A percentile compares a stretch with the other conserved stretches of the same genome.
Evolutionary conservation across 53 echinoderm and acorn worm genomes (phyloP).

Genomic region (Arbacia lixula): DNA sequence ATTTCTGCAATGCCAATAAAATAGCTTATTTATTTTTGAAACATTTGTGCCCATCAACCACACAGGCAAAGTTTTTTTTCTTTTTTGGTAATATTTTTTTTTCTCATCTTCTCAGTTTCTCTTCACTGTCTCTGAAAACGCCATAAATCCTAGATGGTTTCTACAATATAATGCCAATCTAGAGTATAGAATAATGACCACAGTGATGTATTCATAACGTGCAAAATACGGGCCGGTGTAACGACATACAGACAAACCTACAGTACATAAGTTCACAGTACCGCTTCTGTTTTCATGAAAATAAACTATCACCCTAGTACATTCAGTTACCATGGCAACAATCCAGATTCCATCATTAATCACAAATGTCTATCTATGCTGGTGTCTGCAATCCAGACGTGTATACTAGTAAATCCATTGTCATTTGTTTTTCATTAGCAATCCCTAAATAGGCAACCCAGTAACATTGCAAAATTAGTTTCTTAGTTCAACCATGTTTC

Average conservation of each 20-base stretch:
- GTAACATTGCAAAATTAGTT: too few species aligned
- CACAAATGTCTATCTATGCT: too few species aligned
- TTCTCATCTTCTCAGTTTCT: slow-evolving; percentile 6
- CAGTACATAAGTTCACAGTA: slow-evolving; percentile 36
- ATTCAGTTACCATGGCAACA: slow-evolving; percentile 31
- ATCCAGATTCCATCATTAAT: too few species aligned
- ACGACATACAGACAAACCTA: slow-evolving; percentile 9
- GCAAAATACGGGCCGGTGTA: slow-evolving; percentile 5
- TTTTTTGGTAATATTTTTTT: slow-evolving; percentile 10
- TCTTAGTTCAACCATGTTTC: slow-evolving; percentile 38
- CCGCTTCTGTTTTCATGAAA: slow-evolving; percentile 16
- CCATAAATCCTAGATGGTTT: slow-evolving; percentile 25
- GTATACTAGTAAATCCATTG: too few species aligned
- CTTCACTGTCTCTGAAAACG: slow-evolving; percentile 5
- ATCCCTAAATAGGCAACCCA: too few species aligned
- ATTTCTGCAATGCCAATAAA: slow-evolving; percentile 55
- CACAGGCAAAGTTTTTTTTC: slow-evolving; percentile 47
- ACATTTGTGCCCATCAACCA: slow-evolving; percentile 49
- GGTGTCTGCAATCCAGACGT: too few species aligned
- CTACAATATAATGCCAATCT: slow-evolving; percentile 43
- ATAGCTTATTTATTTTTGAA: slow-evolving; percentile 57
- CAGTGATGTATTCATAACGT: slow-evolving; percentile 6
- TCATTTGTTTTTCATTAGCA: too few species aligned
- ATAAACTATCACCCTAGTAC: slow-evolving; percentile 30
- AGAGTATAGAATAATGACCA: slow-evolving; percentile 34